Conservation (phyloP, 2,797 vertebrate genomes). For the Ceryle rudis region DNA sequence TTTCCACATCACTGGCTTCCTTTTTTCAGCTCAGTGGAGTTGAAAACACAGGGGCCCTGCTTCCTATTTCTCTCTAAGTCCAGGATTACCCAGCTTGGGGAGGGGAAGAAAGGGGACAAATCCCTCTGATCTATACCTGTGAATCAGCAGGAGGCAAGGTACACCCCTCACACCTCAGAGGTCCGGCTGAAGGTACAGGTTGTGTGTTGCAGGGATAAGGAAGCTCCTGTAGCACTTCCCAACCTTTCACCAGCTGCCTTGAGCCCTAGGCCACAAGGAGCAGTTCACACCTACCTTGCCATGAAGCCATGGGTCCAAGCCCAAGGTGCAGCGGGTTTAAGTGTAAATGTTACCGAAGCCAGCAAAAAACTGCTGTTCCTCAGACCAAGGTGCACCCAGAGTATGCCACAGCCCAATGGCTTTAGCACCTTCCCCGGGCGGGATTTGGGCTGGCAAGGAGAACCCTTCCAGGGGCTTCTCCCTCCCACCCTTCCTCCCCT, state of each 20-base stretch:
- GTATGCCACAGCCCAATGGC: accelerated
- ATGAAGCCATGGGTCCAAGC: not conserved
- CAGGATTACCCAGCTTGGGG: not conserved
- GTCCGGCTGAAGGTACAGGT: not conserved
- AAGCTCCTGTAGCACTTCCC: not conserved
- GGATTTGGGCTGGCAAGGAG: accelerated
- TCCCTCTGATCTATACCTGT: not conserved
- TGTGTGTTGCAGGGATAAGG: not conserved
- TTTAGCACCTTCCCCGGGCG: accelerated
- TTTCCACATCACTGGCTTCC: slow-evolving; percentile 52
- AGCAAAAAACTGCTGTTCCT: not conserved
- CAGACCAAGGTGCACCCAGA: not conserved
- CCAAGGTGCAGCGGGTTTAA: not conserved
- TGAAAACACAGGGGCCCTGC: not conserved
- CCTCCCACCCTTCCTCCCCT: too few relatives aligned
- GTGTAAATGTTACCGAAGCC: accelerated
- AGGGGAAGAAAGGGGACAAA: not conserved
- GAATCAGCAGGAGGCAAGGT: not conserved
- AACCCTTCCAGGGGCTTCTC: not conserved
- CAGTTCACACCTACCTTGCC: accelerated
- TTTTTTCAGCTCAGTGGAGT: slow-evolving; percentile 42
- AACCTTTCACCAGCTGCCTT: not conserved
- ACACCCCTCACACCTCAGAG: not conserved
- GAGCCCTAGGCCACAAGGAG: not conserved
- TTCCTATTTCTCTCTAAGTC: slow-evolving; percentile 21